Conservation (phyloP, 2,888 invertebrate genomes). For the Meandrusa payeni region DNA sequence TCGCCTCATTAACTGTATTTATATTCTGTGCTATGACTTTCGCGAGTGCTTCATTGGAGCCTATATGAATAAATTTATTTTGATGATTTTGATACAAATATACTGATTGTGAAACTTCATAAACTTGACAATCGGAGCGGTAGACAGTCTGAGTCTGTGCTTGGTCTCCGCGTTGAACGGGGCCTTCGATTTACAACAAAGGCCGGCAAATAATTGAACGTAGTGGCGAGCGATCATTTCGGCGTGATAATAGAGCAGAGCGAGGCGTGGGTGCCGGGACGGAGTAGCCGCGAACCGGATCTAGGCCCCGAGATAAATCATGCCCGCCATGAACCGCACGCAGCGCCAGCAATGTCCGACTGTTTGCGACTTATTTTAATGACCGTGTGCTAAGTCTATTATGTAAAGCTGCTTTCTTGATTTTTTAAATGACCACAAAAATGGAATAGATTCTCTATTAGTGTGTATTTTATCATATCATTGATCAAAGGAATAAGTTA, state of each 20-base stretch:
- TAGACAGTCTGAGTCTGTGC: conserved; percentile 12
- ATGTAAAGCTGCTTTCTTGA: too few relatives aligned
- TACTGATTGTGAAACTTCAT: conserved; percentile 2
- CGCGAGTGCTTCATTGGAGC: too few relatives aligned
- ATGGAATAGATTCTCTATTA: too few relatives aligned
- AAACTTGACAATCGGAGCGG: conserved; percentile 19
- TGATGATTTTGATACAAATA: too few relatives aligned
- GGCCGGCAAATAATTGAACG: conserved; percentile 44
- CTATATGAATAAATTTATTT: too few relatives aligned
- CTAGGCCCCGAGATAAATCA: conserved; percentile 69
- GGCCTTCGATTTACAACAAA: conserved; percentile 36
- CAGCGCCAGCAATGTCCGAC: conserved; percentile 32
- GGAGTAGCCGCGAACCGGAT: conserved; percentile 64
- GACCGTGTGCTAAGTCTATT: neutral
- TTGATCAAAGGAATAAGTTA: too few relatives aligned
- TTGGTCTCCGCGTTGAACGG: conserved; percentile 8
- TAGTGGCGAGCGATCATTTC: conserved; percentile 60
- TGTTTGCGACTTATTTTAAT: conserved; percentile 9
- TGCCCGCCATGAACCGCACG: conserved; percentile 47
- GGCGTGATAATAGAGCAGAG: conserved; percentile 66
- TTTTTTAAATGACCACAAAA: too few relatives aligned
- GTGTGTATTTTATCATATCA: too few relatives aligned
- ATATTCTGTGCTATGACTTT: too few relatives aligned
- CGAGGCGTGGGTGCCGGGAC: conserved; percentile 64
- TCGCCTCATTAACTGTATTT: too few relatives aligned